Base-by-base conservation (phyloP, 2,113 vertebrate genomes). In the Colistium nudipinnis region DNA sequence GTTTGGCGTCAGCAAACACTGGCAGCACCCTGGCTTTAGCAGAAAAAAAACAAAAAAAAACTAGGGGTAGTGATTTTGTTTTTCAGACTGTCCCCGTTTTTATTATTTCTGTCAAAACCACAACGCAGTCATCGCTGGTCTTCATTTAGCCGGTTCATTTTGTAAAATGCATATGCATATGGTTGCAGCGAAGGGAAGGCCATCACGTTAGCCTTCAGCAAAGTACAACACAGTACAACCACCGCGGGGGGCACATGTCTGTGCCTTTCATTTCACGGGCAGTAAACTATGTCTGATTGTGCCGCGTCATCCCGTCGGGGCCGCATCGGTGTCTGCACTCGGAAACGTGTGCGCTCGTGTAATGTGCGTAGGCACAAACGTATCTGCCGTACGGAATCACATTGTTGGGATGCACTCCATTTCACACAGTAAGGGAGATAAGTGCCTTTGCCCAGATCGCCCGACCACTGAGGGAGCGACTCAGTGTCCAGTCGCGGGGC, bases 361-460 rank as follows among this genome's bases (percentile, higher is more conserved):
- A 49, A 30, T n/a, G 27, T 59, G 53, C 22, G 70, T 11, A 22
- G 36, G 30, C 30, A 35, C 20, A 48, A 39, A 63, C n/a, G 39
- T 47, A 47, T 77, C 83, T 39, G 62, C 61, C 43, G 30, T 31
- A 60, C 55, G 67, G 65, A 78, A 69, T 76, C 54, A 35, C 51
- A 71, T 59, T 82, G 82, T 80, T 70, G n/a, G 66, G 74, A 78
- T 54, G 60, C 78, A 70, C 44, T 83, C 81, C 78, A 83, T 87
- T 91, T 88, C 71, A 80, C 78, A 43, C 45, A 47, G 82, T 78
- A 86, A 87, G 81, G 69, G 70, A 87, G 70, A 75, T 74, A 76
- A 86, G 78, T 73, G 74, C 62, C 17, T 72, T 64, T 82, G 62
- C 62, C 73, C 47, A 55, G 60, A 53, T 80, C 68, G 55, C 59